Evolutionary conservation across 2,888 invertebrate species (phyloP).

Genomic region (Busseola fusca): DNA sequence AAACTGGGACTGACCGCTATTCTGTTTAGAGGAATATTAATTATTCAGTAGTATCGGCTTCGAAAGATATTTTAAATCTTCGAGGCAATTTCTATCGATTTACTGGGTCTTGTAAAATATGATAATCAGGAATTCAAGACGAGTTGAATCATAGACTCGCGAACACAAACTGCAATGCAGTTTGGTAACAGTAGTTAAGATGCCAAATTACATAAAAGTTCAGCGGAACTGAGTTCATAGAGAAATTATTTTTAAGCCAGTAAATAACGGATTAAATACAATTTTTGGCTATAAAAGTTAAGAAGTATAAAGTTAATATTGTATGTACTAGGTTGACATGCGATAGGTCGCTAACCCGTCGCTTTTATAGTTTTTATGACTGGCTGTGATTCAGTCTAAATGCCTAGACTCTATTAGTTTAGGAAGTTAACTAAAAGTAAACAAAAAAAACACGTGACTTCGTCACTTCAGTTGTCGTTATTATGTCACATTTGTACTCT

Average conservation of each 20-base stretch:
- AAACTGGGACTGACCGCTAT: constrained; percentile 4
- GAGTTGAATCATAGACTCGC: not conserved
- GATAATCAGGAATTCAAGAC: not conserved
- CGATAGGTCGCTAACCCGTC: constrained; percentile 38
- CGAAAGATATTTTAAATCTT: not conserved
- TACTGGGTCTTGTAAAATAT: not conserved
- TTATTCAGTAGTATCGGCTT: not conserved
- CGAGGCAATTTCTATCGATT: no score
- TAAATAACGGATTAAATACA: constrained; percentile 1
- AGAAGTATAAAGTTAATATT: constrained; percentile 30
- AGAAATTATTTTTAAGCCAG: constrained; percentile 3
- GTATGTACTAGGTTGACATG: constrained; percentile 30
- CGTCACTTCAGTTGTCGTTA: no score
- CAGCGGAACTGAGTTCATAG: not conserved
- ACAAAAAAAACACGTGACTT: no score
- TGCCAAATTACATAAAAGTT: constrained; percentile 21
- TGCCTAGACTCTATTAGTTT: not conserved
- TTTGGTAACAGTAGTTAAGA: not conserved
- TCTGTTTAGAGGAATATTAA: not conserved
- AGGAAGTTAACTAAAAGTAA: no score
- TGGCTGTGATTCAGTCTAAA: constrained; percentile 9
- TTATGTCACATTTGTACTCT: no score
- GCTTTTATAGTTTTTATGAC: constrained; percentile 16
- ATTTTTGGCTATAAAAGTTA: constrained; percentile 16
- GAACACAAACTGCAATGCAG: constrained; percentile 11